Evolutionary conservation across 2,797 vertebrate genomes (phyloP), one percentile per base, ranked within the genome.

Genomic region (Phyllotis vaccarum): DNA sequence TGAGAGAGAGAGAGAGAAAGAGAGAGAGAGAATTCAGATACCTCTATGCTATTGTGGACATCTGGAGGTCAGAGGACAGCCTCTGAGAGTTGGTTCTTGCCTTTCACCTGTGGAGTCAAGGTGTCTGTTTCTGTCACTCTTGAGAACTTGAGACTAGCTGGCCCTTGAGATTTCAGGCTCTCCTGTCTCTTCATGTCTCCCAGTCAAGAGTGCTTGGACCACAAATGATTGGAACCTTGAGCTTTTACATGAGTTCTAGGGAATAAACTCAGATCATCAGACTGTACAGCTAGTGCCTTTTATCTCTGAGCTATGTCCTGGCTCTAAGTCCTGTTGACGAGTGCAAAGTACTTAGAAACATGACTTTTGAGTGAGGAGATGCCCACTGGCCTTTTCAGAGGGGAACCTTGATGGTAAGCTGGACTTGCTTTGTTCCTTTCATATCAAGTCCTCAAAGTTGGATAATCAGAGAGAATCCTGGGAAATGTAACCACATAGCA

Each of bases 381-480:
- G 76, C n/a, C 92, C 83, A 7, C 19, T 46, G 22, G 24, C 34
- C 52, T 81, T 90, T 91, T 80, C 79, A 91, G 54, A 37, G 21
- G 29, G 17, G 11, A 75, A 22, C 5, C 11, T 19, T 19, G 34
- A 68, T 87, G 64, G 19, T 46, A 83, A 87, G 40, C 58, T 72
- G 46, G 94, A 89, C 68, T n/a, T 75, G 40, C 34, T 91, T 86
- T 12, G 43, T 21, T n/a, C 91, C 86, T 90, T 6, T 19, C 37
- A 85, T 31, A 40, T 27, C 31, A 72, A 11, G 75, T 49, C 64
- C 58, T 91, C 52, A 54, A 52, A 82, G 78, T 82, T 64, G 21
- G 27, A 68, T 62, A 80, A 90, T 93, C 70, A 87, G 9, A 75
- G 46, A 83, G 86, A 81, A 85, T 85, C 66, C 52, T 40, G 58